phyloP scores from a whole-genome alignment of 64 coral and sea anemone species.

The Montipora efflorescens region DNA sequence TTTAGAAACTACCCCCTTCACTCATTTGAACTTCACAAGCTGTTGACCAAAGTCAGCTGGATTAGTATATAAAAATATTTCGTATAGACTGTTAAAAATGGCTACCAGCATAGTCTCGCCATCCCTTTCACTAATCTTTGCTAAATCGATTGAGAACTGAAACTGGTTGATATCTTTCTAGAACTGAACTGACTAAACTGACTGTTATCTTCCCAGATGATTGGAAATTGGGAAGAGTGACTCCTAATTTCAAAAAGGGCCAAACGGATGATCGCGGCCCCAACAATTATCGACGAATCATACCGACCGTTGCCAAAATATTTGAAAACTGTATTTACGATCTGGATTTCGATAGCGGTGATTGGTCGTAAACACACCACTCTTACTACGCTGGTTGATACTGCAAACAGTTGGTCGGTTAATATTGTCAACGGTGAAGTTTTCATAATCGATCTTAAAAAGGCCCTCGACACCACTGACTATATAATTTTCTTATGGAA shows the following conservation, averaged over 20 bases:
- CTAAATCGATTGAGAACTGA: background rate
- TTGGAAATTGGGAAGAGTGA: background rate
- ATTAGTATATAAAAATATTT: background rate
- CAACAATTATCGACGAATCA: background rate
- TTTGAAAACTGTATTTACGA: slow-evolving; percentile 15
- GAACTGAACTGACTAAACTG: no score
- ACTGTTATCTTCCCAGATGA: slow-evolving; percentile 5
- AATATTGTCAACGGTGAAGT: slow-evolving; percentile 24
- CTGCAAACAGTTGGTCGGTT: slow-evolving; percentile 30
- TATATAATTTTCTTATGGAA: slow-evolving; percentile 2
- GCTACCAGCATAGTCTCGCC: background rate
- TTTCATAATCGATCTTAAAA: slow-evolving; percentile 18
- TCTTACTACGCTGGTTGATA: slow-evolving; percentile 31
- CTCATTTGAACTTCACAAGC: no score
- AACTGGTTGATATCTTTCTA: no score
- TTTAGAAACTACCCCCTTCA: no score
- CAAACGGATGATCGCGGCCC: background rate
- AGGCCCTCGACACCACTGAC: slow-evolving; percentile 13
- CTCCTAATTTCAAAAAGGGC: slow-evolving; percentile 8
- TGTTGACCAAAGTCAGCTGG: background rate
- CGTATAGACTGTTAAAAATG: background rate
- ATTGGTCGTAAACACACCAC: slow-evolving; percentile 8
- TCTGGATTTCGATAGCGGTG: background rate
- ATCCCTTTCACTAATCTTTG: background rate
- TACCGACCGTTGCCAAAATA: slow-evolving; percentile 19